Percentiles rank a stretch among this genome's conserved stretches.
phyloP scores from a whole-genome alignment of 2,888 invertebrate species.

The Caradrina clavipalpis region DNA sequence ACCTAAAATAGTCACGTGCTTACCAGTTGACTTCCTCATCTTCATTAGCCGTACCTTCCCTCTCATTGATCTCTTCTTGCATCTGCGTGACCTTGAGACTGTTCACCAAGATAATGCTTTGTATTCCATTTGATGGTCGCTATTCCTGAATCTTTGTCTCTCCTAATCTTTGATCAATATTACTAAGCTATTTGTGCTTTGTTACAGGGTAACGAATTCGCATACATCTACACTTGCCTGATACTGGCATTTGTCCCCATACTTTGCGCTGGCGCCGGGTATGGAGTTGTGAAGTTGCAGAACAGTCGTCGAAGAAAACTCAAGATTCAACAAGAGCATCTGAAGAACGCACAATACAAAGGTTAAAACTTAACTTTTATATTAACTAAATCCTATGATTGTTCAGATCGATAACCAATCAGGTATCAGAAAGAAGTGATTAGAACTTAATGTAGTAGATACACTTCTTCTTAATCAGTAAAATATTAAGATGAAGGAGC shows the following conservation, averaged over 20 bases:
- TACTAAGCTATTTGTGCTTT: background rate
- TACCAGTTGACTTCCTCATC: too few relatives aligned
- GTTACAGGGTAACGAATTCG: conserved; percentile 97
- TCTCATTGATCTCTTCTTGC: too few relatives aligned
- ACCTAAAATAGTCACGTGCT: too few relatives aligned
- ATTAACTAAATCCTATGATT: background rate
- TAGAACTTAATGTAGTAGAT: background rate
- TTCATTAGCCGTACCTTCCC: too few relatives aligned
- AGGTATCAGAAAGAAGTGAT: background rate
- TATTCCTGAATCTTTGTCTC: too few relatives aligned
- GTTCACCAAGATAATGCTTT: background rate
- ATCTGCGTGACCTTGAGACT: too few relatives aligned
- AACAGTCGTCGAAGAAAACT: conserved; percentile 95
- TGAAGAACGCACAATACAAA: conserved; percentile 88
- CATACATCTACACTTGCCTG: conserved; percentile 98
- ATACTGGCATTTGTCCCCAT: conserved; percentile 98
- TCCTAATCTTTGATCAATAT: too few relatives aligned
- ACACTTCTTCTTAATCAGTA: too few relatives aligned
- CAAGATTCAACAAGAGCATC: conserved; percentile 95
- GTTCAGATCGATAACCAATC: background rate
- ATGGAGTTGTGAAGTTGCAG: conserved; percentile 97
- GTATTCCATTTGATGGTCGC: background rate
- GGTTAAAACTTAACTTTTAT: conserved; percentile 68
- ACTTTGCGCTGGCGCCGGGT: conserved; percentile 97
- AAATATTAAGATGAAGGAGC: background rate